A percentile compares a stretch with the other conserved stretches of the same genome.
phyloP scores from a whole-genome alignment of 1,140 invertebrate genomes.

The Leptinotarsa lineolata region DNA sequence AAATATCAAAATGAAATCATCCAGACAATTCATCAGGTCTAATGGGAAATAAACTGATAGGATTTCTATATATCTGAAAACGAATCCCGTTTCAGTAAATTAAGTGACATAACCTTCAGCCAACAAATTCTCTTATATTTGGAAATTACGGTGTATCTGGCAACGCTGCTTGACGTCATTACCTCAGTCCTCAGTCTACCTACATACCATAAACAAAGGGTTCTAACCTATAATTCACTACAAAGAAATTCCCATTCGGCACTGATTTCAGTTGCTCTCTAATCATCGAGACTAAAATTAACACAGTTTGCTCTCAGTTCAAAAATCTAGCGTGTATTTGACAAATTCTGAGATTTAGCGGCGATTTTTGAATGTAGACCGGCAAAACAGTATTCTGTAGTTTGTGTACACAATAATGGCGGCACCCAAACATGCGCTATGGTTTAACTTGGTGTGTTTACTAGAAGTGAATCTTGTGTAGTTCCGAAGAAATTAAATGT shows the following conservation, averaged over 20 bases:
- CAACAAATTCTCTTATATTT: too few relatives aligned
- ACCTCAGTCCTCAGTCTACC: background rate
- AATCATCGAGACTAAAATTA: too few relatives aligned
- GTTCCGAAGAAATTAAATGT: constrained; percentile 16
- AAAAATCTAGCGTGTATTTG: background rate
- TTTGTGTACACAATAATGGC: constrained; percentile 49
- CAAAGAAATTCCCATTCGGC: too few relatives aligned
- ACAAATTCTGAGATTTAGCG: constrained; percentile 6
- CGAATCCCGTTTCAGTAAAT: too few relatives aligned
- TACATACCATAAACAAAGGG: background rate
- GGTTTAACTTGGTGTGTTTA: constrained; percentile 20
- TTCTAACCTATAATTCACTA: background rate
- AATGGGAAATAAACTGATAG: too few relatives aligned
- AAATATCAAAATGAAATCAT: too few relatives aligned
- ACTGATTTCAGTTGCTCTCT: too few relatives aligned
- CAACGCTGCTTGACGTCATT: background rate
- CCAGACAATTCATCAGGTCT: too few relatives aligned
- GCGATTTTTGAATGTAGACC: constrained; percentile 29
- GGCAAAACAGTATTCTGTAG: constrained; percentile 48
- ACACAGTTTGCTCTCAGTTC: background rate
- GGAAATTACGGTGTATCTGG: too few relatives aligned
- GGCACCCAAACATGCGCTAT: constrained; percentile 52
- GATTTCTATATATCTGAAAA: too few relatives aligned
- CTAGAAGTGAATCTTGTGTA: constrained; percentile 12
- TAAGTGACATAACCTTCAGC: too few relatives aligned